Evolutionary conservation across 2,797 vertebrate species (phyloP), one percentile per base, ranked within the genome.

Genomic region (Xyrichtys novacula): DNA sequence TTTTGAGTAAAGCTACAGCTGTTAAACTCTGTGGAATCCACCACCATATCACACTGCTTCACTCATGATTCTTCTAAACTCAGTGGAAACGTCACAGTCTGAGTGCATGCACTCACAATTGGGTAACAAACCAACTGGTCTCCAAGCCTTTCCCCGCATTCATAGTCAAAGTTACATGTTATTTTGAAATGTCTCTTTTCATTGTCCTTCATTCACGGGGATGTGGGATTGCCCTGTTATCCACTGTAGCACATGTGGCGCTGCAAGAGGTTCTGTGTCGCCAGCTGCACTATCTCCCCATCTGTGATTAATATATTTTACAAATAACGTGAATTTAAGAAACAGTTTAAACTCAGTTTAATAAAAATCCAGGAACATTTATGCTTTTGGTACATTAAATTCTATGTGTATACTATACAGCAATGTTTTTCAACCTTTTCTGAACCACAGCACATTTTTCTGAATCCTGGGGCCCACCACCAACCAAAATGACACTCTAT

Each of bases 181-280:
- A 50, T 50, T 29, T 52, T 40, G 46, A 50, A 50, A 16, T 29
- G 25, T 52, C 61, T 64, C 42, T 53, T n/a, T n/a, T n/a, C n/a
- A n/a, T n/a, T n/a, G n/a, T n/a, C n/a, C n/a, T 64, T 52, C 61
- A 53, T 64, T 36, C 31, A 48, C 15, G 19, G 52, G 61, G 26
- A 64, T 31, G 34, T 34, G 8, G 10, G 32, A 34, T 34, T 34
- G 8, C 5, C 32, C 32, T 10, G 32, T 34, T 12, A 34, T 34
- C 32, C 32, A 34, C 32, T 34, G 61, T 47, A 17, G 40, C 29
- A 36, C 40, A 23, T 31, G 22, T 4, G 15, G 43, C 15, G 36
- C 57, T 60, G 28, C 14, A 32, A 47, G 42, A 47, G 42, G 15
- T n/a, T n/a, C 31, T 36, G 7, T 25, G 29, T 60, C 42, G 23